Evolutionary conservation across 2,888 invertebrate species (phyloP), one percentile per base, ranked within the genome.

Genomic region (Ennomos fuscantarius): DNA sequence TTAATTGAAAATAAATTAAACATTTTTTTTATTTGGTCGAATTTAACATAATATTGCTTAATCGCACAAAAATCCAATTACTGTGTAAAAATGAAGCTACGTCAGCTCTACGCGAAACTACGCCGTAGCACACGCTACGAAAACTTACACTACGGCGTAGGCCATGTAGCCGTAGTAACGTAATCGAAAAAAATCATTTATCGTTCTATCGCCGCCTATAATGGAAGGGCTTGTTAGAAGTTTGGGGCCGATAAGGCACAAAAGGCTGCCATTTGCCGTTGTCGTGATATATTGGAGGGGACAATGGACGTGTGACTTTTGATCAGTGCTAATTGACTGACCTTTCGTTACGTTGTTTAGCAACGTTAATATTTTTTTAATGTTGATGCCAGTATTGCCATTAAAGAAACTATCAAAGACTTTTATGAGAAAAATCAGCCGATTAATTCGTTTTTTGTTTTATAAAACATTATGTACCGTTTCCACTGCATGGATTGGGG

Each of bases 191-290:
- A 45, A 45, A 55, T 51, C 60, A 55, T 57, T 60, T 43, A 63
- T 61, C 52, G 53, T 41, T 47, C 53, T 56, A 62, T 45, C 41
- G n/a, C n/a, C 50, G 45, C 32, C 48, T 11, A 39, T 53, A 54
- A 51, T 57, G 57, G 59, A 58, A 55, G 49, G 37, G 39, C 61
- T 63, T 62, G 61, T 66, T 63, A 56, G 52, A 59, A 60, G 54
- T 65, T 60, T 63, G 44, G 49, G 10, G 50, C 8, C 56, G 60
- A 63, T 66, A 63, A 60, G 53, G 55, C 59, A 60, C 59, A 65
- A 60, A 60, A 12, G 49, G 49, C 35, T 36, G 51, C 58, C 57
- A 45, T 65, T 61, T 55, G 33, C 55, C 41, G 52, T 35, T 36
- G 13, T 12, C 36, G 43, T 52, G 45, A 61, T 56, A 53, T 56